Evolutionary conservation across 2,797 vertebrate species (phyloP), one percentile per base, ranked within the genome.

Genomic region (Melanotaenia maccullochi): DNA sequence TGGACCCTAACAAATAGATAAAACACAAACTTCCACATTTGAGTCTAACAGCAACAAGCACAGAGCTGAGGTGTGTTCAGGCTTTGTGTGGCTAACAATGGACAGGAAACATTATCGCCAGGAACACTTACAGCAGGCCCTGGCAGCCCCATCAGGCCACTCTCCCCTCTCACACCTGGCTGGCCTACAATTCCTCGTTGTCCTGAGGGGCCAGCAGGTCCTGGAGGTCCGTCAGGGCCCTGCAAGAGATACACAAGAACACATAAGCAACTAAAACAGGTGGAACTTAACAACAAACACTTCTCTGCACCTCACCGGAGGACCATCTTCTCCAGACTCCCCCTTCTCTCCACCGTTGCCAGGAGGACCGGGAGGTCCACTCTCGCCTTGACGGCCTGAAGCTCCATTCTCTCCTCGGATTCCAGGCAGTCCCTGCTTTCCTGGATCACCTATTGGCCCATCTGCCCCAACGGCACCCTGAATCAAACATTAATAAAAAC

Each of bases 261-360:
- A 32, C 12, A 55, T 28, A 4, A 47, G 22, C 2, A 36, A 6
- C 20, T 56, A 2, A 64, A 75, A 58, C 3, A 30, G 49, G 9
- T 56, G 24, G 40, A 33, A 33, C 38, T 32, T 25, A 58, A 25
- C 6, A 28, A n/a, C 8, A 63, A 36, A 22, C 28, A 33, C 25
- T 40, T 24, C 12, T 52, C 16, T 47, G 24, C 1, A 7, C 55
- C 81, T n/a, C 88, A 99, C 98, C 40, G 92, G 51, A 28, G 96
- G 96, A 13, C 98, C 98, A 0, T 99, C 98, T 35, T 99, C 98
- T 82, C 98, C 98, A 0, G 97, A 88, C 8, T 98, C 97, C 40
- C 94, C 97, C 91, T 99, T 99, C 86, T 99, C 98, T 84, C 98
- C 98, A 13, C 95, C 60, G 57, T 82, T 85, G 22, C 98, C 98